Base-by-base conservation (phyloP, 2,797 vertebrate genomes). In the Sciurus vulgaris region DNA sequence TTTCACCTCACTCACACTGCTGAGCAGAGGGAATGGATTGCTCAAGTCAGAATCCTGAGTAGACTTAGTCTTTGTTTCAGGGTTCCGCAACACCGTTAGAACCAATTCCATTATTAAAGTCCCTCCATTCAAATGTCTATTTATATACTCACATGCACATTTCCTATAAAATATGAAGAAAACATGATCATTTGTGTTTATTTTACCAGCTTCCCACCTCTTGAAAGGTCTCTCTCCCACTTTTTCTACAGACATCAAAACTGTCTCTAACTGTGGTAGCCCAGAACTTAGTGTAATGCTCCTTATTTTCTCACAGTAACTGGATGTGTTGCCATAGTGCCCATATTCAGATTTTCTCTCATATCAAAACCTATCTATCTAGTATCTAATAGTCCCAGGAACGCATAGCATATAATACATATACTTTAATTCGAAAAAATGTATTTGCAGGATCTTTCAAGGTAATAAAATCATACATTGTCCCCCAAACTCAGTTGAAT, bases 171-270 rank as follows among this genome's bases (percentile, higher is more conserved):
- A 67, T 9, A 41, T 24, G 49, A 67, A 77, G 63, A 47, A 76
- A 76, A 56, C 33, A 1, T 54, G 2, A 90, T 28, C n/a, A 35
- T 63, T 49, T 79, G 67, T 17, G 15, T 73, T 73, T 89, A 47
- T 73, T 86, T 73, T 72, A 51, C 24, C 4, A 70, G 28, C 11
- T 89, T 91, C 49, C 47, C 24, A 35, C 2, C 5, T 89, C n/a
- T 73, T 85, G 30, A 56, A 15, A 33, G 44, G n/a, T 54, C 20
- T 91, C 28, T 84, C 18, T 79, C 70, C 30, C 17, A 49, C 41
- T 7, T 77, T 7, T 84, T 94, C 67, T 79, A 13, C 67, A 63
- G 83, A 94, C 44, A 90, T 35, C 35, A 47, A 84, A 87, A 51
- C 38, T 69, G 13, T 1, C n/a, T 91, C 44, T 72, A 69, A 41